Base-by-base conservation (phyloP, 2,888 invertebrate species). In the Erynnis tages region DNA sequence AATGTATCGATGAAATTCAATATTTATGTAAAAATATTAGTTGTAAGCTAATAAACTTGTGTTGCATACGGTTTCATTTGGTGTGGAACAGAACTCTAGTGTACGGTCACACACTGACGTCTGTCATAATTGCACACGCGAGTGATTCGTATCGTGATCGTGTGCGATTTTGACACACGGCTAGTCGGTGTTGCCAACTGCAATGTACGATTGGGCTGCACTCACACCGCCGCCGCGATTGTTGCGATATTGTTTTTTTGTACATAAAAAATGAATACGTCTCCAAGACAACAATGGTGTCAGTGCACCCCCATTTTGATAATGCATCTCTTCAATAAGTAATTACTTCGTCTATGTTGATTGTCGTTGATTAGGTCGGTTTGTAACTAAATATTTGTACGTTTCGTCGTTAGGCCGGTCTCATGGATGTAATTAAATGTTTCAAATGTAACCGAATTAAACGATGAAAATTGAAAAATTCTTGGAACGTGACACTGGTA, bases 181-280 rank as follows among this genome's bases (percentile, higher is more conserved):
- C 3, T 7, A 19, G 11, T 8, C 25, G 16, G 11, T 19, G 35
- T 35, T 34, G 49, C 30, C 41, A 30, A 10, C 23, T 14, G 32
- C 8, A 34, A 27, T 21, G 8, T 27, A 4, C 6, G 6, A 27
- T 32, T 65, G 71, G 71, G 46, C 16, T 54, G 45, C 58, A 56
- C 47, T 57, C 49, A 67, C 70, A 69, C 73, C 70, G 63, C 67
- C 49, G 67, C 47, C 48, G 65, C 63, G 57, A 67, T 65, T 60
- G 68, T 68, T 71, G 72, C 71, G 72, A 71, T 69, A 62, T 65
- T 68, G 66, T 65, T 66, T 65, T 66, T 74, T 79, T 81, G 82
- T 81, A 82, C 72, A 80, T 81, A 80, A 50, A 62, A 65, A 64
- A 63, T 64, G 67, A 54, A 54, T 47, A 53, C 48, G 72, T 72